Evolutionary conservation across 1,140 invertebrate species (phyloP), one percentile per base, ranked within the genome.

Genomic region (Drosophila ogumai): DNA sequence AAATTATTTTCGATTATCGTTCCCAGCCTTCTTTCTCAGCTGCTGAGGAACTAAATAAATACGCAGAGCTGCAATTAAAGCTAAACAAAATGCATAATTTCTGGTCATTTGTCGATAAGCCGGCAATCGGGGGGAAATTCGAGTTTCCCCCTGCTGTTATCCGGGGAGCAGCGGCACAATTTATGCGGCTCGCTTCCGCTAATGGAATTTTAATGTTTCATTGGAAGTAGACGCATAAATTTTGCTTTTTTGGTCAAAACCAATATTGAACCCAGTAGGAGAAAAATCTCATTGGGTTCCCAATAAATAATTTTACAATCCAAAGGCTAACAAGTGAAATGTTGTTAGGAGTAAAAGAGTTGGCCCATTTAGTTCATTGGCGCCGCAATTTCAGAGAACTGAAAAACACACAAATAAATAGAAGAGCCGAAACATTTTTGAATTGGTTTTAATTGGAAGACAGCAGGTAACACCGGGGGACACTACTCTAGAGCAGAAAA

Each of bases 131-230:
- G 52, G 44, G 34, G 34, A 41, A 43, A 59, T 61, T 41, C 22
- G 9, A 3, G 36, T 28, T 6, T 52, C 3, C 32, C 13, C 75
- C 32, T 22, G 47, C 56, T 55, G 43, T 22, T 49, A 41, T 44
- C 17, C 25, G 3, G 50, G 56, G 63, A 22, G 43, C 13, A 12
- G 60, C 36, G 22, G 22, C 8, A 64, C 69, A 81, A 75, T 81
- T 86, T 86, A 86, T 86, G 82, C 78, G 36, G 69, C 63, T 49
- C 43, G 65, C 81, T 84, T 90, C 80, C 84, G 84, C 85, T 88
- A 88, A 88, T 88, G 84, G 84, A 88, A 88, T 90, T 88, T 88
- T 90, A 88, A 88, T 88, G 84, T 88, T 88, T 90, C 85, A 84
- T 90, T 90, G 47, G 85, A 88, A 90, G 76, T 72, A 85, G 77